Percentiles rank a stretch among this genome's conserved stretches.
phyloP scores from a whole-genome alignment of 2,113 vertebrate genomes.

The Corythornis cristatus region DNA sequence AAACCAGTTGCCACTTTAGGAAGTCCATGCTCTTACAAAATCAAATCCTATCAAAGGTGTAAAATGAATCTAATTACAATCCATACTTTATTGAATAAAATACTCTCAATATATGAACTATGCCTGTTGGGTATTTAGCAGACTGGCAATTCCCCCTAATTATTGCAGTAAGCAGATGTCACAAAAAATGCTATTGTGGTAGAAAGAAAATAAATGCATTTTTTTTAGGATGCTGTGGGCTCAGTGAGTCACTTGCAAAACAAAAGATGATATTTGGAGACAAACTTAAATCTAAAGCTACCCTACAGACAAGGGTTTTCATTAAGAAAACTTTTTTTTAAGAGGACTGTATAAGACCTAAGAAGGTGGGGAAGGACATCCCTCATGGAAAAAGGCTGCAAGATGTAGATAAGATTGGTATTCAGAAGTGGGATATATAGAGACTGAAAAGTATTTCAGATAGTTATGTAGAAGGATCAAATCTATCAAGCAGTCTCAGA shows the following conservation, averaged over 20 bases:
- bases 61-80: background rate
- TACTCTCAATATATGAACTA: background rate
- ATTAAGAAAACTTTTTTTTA: background rate
- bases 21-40: background rate
- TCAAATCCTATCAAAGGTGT: background rate
- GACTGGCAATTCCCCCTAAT: background rate
- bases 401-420: background rate
- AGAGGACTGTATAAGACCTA: background rate
- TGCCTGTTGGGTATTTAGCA: background rate
- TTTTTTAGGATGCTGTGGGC: rapidly evolving
- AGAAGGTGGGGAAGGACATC: rapidly evolving
- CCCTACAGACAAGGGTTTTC: background rate
- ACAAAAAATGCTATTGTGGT: background rate
- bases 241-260: background rate
- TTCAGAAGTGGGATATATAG: background rate
- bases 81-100: background rate
- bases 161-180: background rate
- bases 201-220: background rate
- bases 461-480: background rate
- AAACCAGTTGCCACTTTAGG: background rate
- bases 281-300: background rate
- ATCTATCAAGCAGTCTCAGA: background rate
- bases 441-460: background rate
- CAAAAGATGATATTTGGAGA: background rate
- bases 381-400: background rate